Conservation (phyloP, 1,140 invertebrate species). For the Chironomus striatipennis region DNA sequence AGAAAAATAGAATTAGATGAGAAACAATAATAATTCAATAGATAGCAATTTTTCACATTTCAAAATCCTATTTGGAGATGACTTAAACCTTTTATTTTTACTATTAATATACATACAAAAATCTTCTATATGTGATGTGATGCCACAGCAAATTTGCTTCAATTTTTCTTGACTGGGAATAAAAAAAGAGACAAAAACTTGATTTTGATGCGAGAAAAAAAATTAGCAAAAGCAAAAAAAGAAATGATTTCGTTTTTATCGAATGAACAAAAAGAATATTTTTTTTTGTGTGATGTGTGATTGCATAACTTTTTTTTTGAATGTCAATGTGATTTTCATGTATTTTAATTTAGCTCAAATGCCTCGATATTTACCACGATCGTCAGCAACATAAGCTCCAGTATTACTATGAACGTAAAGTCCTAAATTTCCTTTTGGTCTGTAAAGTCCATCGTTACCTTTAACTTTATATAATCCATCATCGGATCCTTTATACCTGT, state of each 20-base stretch:
- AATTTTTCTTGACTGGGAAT: neutral
- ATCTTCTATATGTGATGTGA: no score
- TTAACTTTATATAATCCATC: neutral
- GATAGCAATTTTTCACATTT: no score
- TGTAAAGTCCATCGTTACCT: neutral
- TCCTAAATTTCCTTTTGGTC: constrained; percentile 13
- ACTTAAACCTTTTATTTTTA: no score
- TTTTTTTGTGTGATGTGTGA: neutral
- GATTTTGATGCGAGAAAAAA: neutral
- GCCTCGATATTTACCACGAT: constrained; percentile 17
- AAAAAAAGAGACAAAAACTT: neutral
- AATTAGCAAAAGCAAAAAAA: neutral
- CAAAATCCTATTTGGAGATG: no score
- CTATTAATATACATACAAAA: no score
- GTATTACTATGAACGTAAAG: neutral
- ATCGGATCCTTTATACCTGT: neutral
- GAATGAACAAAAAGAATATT: neutral
- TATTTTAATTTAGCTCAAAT: neutral
- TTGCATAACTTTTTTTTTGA: neutral
- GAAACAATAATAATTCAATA: no score
- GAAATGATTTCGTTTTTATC: neutral
- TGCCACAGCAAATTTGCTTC: no score
- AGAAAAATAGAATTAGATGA: no score
- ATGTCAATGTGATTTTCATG: constrained; percentile 1
- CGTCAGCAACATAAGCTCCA: neutral